Evolutionary conservation across 2,113 vertebrate species (phyloP), one percentile per base, ranked within the genome.

Genomic region (Natator depressus): DNA sequence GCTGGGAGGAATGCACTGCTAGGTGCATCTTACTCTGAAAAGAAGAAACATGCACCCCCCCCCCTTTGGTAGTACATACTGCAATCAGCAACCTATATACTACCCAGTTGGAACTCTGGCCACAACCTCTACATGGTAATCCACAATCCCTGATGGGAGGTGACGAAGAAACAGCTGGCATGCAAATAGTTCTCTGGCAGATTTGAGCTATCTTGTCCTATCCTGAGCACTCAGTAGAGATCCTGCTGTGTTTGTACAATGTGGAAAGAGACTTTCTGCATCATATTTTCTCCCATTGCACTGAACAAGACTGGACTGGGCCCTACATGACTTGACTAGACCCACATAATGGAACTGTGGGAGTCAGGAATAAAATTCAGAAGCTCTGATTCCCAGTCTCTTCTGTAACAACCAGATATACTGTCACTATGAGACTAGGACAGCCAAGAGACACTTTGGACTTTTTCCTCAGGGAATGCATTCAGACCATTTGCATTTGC

Each of bases 91-190:
- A 89, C 0, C 0, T 84, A 79, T 82, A 80, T 83, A 82, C n/a
- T 82, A 76, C 47, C 80, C 89, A 76, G 88, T 65, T 89, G 83
- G 94, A 85, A 92, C 94, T 83, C 88, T 93, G 90, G 62, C 91
- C 72, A 1, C 22, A 46, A 54, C 10, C 46, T 93, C 91, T 38
- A 53, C 84, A 82, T 17, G 38, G 42, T 76, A 78, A 93, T 95
- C 85, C 57, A 82, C 55, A 91, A 80, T 35, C 50, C 31, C 35
- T 69, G 19, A 72, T 20, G 55, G 82, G 83, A 88, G 75, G 87
- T 49, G 72, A 92, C 75, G 81, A 83, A 75, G 57, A 5, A 69
- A 24, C 80, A 84, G 93, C 46, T 50, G 55, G 90, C 72, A 65
- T 92, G 72, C 53, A 89, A 82, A 57, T 95, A 38, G 84, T 87